Evolutionary conservation across 2,113 vertebrate species (phyloP).

Genomic region (Emberiza fucata): DNA sequence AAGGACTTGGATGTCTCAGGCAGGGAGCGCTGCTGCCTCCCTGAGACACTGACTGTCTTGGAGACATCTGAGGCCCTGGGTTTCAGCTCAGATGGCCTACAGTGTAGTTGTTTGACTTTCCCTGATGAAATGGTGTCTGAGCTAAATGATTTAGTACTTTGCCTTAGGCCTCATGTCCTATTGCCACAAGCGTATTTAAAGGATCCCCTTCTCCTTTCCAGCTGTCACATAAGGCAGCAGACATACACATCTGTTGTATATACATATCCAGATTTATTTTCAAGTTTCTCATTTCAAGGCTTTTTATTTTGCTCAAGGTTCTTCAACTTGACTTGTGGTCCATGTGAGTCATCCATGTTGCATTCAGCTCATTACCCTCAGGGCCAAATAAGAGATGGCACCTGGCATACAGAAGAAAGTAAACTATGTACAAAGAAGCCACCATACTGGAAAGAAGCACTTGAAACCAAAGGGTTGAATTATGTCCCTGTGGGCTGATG

Average conservation of each 20-base stretch:
- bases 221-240: neutral
- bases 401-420: neutral
- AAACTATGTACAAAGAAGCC: neutral
- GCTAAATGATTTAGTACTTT: neutral
- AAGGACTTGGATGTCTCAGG: accelerated
- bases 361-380: neutral
- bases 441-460: neutral
- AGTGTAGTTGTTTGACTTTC: neutral
- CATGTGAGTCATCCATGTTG: neutral
- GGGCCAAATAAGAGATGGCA: neutral
- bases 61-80: neutral
- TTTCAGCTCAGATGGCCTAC: neutral
- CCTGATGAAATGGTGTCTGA: neutral
- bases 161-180: neutral
- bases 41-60: neutral
- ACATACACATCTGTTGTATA: neutral
- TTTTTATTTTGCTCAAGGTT: neutral
- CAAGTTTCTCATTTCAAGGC: neutral
- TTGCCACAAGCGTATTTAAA: neutral
- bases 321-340: neutral
- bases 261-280: neutral
- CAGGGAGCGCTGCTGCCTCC: neutral
- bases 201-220: neutral
- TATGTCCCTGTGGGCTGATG: neutral
- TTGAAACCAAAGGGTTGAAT: neutral